A percentile compares a stretch with the other conserved stretches of the same genome.
Evolutionary conservation across 2,888 invertebrate genomes (phyloP).

Genomic region (Plagiodera versicolora): DNA sequence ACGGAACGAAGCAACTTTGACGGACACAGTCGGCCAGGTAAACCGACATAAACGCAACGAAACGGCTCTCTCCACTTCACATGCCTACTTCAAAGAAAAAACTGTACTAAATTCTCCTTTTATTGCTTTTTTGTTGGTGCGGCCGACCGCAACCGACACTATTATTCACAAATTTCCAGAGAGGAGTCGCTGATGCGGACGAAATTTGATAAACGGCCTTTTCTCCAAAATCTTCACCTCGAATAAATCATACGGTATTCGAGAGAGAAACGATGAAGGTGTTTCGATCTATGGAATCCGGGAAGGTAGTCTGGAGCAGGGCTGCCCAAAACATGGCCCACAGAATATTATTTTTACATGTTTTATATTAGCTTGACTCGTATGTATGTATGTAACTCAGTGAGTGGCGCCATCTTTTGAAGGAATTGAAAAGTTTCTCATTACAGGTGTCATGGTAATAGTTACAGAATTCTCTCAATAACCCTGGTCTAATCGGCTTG

Average conservation of each 20-base stretch:
- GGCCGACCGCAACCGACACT: conserved; percentile 44
- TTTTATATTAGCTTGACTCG: no score
- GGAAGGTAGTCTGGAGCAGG: no score
- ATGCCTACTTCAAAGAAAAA: conserved; percentile 48
- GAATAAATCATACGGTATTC: neutral
- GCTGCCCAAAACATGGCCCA: no score
- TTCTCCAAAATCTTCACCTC: conserved; percentile 14
- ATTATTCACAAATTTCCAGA: conserved; percentile 52
- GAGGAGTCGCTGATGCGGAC: conserved; percentile 46
- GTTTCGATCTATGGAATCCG: neutral
- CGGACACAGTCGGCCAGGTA: conserved; percentile 23
- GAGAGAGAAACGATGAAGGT: neutral
- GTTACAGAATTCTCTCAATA: no score
- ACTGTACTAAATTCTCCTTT: conserved; percentile 52
- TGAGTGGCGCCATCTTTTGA: no score
- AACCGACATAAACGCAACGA: conserved; percentile 25
- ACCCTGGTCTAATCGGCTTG: no score
- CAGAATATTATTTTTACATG: no score
- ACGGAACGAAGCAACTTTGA: conserved; percentile 10
- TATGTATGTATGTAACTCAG: no score
- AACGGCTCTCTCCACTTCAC: conserved; percentile 45
- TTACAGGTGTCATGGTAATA: no score
- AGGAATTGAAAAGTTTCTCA: no score
- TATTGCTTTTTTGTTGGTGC: conserved; percentile 47
- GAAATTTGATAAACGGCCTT: conserved; percentile 51